Base-by-base conservation (phyloP, 1,140 invertebrate species). In the Drosophila pruinosa region DNA sequence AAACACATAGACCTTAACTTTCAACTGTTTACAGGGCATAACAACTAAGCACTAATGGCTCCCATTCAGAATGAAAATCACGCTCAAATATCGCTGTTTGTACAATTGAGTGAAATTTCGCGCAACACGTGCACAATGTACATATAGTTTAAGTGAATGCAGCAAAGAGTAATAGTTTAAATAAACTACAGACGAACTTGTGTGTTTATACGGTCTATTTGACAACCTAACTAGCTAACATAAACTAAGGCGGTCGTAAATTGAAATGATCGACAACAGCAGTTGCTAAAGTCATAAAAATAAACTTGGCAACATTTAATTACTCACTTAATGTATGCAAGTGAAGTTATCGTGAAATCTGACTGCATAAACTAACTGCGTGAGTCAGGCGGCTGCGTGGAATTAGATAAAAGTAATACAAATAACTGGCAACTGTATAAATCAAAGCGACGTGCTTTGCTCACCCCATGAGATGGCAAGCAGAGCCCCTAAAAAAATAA, bases 401-500 rank as follows among this genome's bases (percentile, higher is more conserved):
- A 57, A 57, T 39, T 56, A 56, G 57, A 70, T 63, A 57, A 75
- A 63, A 70, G 24, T 22, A 64, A 70, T 63, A 69, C 56, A 75
- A 75, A 34, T 12, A 24, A 34, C 12, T 45, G 31, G 15, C 39
- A 34, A 10, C 28, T 36, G 43, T 34, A 65, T 74, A 73, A 59
- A 67, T 75, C 47, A 75, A 48, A 34, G 14, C 31, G 26, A 71
- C 26, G 26, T 65, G 62, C 15, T 56, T 22, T 4, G 24, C 36
- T 19, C 38, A 58, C 56, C 41, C 56, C 41, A 59, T 12, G 17
- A 26, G 41, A 47, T 43, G 39, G 38, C 14, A 57, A 21, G 19
- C 15, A 48, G 26, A 28, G 17, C 28, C 39, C 15, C 12, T 3
- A 38, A 57, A 24, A 47, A 34, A 21, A 3, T 36, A 36, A 24